These are phyloP conservation scores for Aphidius colemani DNA, from an alignment of 2,888 invertebrate species.

Conservation along the genomic window DNA sequence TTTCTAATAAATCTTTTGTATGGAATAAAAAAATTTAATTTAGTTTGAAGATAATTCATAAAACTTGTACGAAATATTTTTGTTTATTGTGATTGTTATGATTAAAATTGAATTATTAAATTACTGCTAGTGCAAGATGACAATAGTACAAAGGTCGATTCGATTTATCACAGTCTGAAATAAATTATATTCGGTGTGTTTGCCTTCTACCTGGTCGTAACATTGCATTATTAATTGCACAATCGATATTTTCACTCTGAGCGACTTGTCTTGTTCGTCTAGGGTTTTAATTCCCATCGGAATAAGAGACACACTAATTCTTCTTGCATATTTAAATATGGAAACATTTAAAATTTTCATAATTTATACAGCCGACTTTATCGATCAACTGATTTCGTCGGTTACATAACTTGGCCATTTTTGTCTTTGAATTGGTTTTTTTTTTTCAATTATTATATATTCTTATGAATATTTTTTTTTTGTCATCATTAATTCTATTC, in stretches of 20 bases:
- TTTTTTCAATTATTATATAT: too few relatives aligned
- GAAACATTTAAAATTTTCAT: slow-evolving; percentile 6
- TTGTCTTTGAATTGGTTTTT: slow-evolving; percentile 9
- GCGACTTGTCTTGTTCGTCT: slow-evolving; percentile 26
- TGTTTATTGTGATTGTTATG: not conserved
- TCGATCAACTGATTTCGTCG: too few relatives aligned
- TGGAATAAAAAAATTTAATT: too few relatives aligned
- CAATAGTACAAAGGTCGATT: slow-evolving; percentile 13
- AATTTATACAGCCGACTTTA: slow-evolving; percentile 19
- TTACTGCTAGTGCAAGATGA: not conserved
- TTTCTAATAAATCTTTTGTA: too few relatives aligned
- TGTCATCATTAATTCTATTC: too few relatives aligned
- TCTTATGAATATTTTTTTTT: too few relatives aligned
- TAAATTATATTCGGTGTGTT: slow-evolving; percentile 8
- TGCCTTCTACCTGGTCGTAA: slow-evolving; percentile 27
- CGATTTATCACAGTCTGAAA: too few relatives aligned
- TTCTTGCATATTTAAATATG: too few relatives aligned
- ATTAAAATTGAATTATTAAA: not conserved
- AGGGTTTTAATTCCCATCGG: not conserved
- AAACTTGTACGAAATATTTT: too few relatives aligned
- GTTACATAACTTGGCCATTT: slow-evolving; percentile 15
- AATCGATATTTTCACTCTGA: slow-evolving; percentile 50
- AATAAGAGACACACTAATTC: not conserved
- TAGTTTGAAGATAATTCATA: too few relatives aligned
- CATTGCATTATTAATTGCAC: slow-evolving; percentile 52